Conservation (phyloP, 2,113 vertebrate species). For the Ancistrus triradiatus region DNA sequence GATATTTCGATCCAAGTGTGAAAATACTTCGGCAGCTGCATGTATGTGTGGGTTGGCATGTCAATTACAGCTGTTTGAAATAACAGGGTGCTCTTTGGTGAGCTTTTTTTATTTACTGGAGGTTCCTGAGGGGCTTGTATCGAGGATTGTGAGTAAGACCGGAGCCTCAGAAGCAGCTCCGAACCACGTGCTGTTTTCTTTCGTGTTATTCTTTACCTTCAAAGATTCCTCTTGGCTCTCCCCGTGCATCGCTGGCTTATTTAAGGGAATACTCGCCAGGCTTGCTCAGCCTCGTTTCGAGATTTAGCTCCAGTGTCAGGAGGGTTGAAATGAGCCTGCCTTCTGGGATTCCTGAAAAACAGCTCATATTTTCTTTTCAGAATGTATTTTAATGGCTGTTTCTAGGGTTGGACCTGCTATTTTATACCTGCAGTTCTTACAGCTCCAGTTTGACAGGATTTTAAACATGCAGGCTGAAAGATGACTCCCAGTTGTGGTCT, state of each 20-base stretch:
- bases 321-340: constrained; percentile 22
- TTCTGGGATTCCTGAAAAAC: neutral
- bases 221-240: neutral
- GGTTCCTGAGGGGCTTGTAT: constrained; percentile 3
- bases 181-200: constrained; percentile 31
- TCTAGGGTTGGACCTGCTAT: neutral
- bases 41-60: constrained; percentile 34
- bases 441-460: neutral
- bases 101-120: constrained; percentile 28
- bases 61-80: constrained; percentile 45
- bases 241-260: constrained; percentile 23
- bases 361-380: neutral
- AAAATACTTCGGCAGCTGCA: constrained; percentile 37
- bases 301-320: constrained; percentile 18
- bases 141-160: neutral
- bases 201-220: constrained; percentile 25
- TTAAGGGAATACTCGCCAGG: constrained; percentile 6
- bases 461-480: neutral
- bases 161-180: neutral
- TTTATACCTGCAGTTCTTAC: neutral
- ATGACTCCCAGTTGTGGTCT: neutral
- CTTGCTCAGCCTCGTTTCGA: constrained; percentile 11
- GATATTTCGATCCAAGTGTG: constrained; percentile 26
- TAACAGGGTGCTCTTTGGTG: constrained; percentile 43
- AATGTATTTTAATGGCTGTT: neutral